Conservation (phyloP, 2,797 vertebrate species). For the Pangasius sanitwongsei region DNA sequence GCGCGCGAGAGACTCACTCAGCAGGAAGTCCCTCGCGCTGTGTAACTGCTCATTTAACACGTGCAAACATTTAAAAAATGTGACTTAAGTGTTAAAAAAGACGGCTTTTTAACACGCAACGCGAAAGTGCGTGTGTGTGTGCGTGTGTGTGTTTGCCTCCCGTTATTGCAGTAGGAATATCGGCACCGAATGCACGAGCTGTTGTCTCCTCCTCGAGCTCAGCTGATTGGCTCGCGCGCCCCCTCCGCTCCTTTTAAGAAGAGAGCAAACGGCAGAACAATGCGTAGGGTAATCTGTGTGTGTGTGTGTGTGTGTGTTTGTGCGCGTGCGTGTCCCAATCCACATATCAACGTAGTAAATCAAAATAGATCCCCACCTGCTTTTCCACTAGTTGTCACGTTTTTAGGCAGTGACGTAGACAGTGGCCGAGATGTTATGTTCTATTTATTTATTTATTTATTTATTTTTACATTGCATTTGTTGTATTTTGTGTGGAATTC, state of each 20-base stretch:
- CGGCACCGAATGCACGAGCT: constrained; percentile 17
- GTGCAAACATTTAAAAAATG: not conserved
- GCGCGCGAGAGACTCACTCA: not conserved
- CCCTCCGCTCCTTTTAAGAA: constrained; percentile 29
- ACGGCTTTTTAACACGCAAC: not conserved
- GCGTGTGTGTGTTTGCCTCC: not conserved
- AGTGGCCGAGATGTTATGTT: not conserved
- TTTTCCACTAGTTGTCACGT: not conserved
- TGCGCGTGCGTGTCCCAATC: not conserved
- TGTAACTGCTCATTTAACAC: not conserved
- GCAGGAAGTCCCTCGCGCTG: not conserved
- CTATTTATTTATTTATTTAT: not conserved
- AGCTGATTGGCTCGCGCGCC: constrained; percentile 34
- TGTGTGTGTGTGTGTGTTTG: not conserved
- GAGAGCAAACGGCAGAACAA: constrained; percentile 6
- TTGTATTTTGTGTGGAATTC: no score
- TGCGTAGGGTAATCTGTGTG: not conserved
- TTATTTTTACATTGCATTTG: not conserved
- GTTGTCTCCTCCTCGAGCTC: constrained; percentile 31
- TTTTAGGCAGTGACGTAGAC: not conserved
- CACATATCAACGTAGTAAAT: not conserved
- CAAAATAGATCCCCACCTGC: not conserved
- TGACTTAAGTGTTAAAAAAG: not conserved
- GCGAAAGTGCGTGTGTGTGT: not conserved
- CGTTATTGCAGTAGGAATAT: constrained; percentile 11